Conservation (phyloP, 2,888 invertebrate species). For the Coenonympha glycerion region DNA sequence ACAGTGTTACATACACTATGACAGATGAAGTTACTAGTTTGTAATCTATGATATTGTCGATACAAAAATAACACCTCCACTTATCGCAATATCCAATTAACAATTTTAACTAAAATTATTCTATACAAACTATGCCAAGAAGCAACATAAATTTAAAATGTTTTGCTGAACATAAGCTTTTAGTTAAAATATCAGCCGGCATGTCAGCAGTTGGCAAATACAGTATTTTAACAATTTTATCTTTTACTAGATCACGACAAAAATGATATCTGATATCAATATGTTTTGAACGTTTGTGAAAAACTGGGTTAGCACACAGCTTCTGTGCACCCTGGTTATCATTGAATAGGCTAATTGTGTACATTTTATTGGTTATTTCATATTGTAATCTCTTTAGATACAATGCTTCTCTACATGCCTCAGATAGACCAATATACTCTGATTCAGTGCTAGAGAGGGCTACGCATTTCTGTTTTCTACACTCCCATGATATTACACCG, state of each 20-base stretch:
- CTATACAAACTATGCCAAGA: no score
- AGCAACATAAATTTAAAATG: constrained; percentile 9
- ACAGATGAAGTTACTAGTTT: no score
- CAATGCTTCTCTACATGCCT: constrained; percentile 24
- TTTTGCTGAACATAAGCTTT: not conserved
- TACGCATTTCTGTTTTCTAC: not conserved
- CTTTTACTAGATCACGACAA: not conserved
- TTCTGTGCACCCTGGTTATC: constrained; percentile 7
- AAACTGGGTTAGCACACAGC: constrained; percentile 5
- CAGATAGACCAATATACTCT: constrained; percentile 13
- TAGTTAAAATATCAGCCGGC: constrained; percentile 12
- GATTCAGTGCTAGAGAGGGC: not conserved
- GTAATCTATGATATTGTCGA: no score
- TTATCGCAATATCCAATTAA: no score
- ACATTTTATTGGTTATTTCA: constrained; percentile 1
- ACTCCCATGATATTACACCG: not conserved
- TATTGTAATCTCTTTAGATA: constrained; percentile 6
- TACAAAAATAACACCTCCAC: no score
- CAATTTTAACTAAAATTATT: no score
- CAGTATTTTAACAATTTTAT: constrained; percentile 6
- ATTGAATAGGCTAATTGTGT: not conserved
- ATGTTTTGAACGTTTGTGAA: constrained; percentile 11
- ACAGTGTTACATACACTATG: no score
- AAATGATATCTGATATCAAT: not conserved
- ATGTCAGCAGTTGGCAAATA: constrained; percentile 10